These are phyloP conservation scores for Pipistrellus nathusii DNA, from an alignment of 2,797 vertebrate species.

Conservation along the genomic window DNA sequence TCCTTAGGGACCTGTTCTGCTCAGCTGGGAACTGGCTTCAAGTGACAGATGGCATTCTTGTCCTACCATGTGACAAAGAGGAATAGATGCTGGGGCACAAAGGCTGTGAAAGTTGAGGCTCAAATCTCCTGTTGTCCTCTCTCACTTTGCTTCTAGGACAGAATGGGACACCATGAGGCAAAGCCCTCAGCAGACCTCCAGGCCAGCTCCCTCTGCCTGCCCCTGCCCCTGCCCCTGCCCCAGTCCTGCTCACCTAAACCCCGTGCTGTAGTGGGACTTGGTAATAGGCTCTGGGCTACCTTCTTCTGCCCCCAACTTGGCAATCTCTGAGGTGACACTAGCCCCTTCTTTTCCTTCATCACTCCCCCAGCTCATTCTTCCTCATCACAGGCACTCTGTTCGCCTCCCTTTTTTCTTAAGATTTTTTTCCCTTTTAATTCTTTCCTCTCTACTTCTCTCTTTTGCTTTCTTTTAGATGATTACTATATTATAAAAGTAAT, in stretches of 20 bases:
- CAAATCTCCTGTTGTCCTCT: background rate
- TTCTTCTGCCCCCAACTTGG: too few species aligned
- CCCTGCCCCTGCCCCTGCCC: too few species aligned
- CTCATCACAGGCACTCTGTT: background rate
- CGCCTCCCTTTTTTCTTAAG: background rate
- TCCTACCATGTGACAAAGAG: background rate
- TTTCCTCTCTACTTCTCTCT: background rate
- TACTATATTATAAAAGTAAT: background rate
- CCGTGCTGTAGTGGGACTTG: background rate
- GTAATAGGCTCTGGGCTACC: background rate
- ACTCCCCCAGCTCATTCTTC: background rate
- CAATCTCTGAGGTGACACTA: background rate
- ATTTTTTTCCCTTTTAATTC: background rate
- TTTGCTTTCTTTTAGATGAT: background rate
- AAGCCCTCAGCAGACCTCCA: too few species aligned
- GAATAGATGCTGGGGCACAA: background rate
- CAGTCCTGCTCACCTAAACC: background rate
- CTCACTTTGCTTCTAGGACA: background rate
- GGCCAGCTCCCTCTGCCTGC: too few species aligned
- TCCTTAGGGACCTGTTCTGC: background rate
- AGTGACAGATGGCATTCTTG: background rate
- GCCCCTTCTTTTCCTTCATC: background rate
- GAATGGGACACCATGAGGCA: fast-evolving
- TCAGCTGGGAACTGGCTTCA: background rate
- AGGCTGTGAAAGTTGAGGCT: too few species aligned